phyloP scores from a whole-genome alignment of 1,140 invertebrate genomes.

The Ips nitidus region DNA sequence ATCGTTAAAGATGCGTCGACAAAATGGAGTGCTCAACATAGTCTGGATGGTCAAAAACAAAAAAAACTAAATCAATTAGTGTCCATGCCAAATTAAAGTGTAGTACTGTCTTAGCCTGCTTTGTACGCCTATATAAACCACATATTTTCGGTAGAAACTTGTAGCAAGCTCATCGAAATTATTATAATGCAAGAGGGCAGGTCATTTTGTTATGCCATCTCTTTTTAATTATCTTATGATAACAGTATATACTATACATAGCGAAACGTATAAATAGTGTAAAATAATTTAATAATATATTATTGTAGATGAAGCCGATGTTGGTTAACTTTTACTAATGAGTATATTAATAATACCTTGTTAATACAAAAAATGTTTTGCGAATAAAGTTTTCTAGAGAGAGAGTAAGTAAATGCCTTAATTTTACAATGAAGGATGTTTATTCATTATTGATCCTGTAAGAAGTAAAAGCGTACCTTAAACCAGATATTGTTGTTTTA shows the following conservation, averaged over 20 bases:
- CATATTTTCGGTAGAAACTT: too few species aligned
- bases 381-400: slow-evolving; percentile 25
- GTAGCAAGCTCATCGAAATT: not conserved
- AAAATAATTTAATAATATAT: slow-evolving; percentile 27
- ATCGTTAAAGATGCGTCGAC: not conserved
- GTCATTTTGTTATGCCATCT: slow-evolving; percentile 2
- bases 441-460: slow-evolving; percentile 9
- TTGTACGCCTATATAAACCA: too few species aligned
- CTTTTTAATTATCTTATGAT: slow-evolving; percentile 10
- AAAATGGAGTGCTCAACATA: not conserved
- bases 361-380: slow-evolving; percentile 27
- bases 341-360: slow-evolving; percentile 20
- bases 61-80: too few species aligned
- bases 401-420: slow-evolving; percentile 29
- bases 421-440: slow-evolving; percentile 31
- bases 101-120: too few species aligned
- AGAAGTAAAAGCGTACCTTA: slow-evolving; percentile 15
- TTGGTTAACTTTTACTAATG: slow-evolving; percentile 24
- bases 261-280: slow-evolving; percentile 16
- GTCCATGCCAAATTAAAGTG: too few species aligned
- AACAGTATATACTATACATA: slow-evolving; percentile 1
- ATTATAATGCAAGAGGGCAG: not conserved
- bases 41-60: too few species aligned
- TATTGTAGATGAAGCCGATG: slow-evolving; percentile 19
- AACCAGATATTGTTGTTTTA: not conserved